These are phyloP conservation scores for Parauchenoglanis punctatus DNA, from an alignment of 2,797 vertebrate species.

Conservation along the genomic window DNA sequence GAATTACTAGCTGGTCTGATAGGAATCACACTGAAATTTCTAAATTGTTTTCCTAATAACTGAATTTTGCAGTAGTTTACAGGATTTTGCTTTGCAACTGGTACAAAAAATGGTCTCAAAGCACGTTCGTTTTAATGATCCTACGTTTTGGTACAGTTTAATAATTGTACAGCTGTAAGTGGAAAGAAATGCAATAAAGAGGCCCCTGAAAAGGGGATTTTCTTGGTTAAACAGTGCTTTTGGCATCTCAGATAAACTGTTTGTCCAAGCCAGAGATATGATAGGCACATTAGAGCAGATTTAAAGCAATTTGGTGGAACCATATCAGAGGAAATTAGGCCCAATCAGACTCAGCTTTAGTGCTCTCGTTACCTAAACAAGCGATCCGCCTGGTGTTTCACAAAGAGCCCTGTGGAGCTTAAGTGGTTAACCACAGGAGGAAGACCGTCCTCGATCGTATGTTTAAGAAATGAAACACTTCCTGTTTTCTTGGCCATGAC, in stretches of 20 bases:
- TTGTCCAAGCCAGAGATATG: background rate
- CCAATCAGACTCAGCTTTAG: background rate
- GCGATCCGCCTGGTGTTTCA: slow-evolving; percentile 2
- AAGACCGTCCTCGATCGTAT: slow-evolving; percentile 8
- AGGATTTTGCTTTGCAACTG: background rate
- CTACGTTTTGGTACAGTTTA: background rate
- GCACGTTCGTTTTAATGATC: background rate
- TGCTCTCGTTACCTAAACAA: background rate
- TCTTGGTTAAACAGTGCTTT: slow-evolving; percentile 57
- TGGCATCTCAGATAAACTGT: background rate
- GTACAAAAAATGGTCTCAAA: background rate
- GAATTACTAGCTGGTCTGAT: background rate
- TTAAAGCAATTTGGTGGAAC: background rate
- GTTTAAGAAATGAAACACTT: slow-evolving; percentile 23
- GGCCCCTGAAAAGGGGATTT: slow-evolving; percentile 65
- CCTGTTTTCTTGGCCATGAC: slow-evolving; percentile 25
- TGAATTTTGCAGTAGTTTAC: background rate
- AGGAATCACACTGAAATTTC: background rate
- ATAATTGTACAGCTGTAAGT: background rate
- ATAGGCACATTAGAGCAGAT: slow-evolving; percentile 31
- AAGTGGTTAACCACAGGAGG: slow-evolving; percentile 10
- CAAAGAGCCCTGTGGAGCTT: background rate
- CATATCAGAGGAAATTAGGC: slow-evolving; percentile 3
- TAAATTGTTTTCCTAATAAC: background rate
- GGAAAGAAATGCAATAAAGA: slow-evolving; percentile 17